Evolutionary conservation across 2,797 vertebrate genomes (phyloP), one percentile per base, ranked within the genome.

Genomic region (Borostomias antarcticus): DNA sequence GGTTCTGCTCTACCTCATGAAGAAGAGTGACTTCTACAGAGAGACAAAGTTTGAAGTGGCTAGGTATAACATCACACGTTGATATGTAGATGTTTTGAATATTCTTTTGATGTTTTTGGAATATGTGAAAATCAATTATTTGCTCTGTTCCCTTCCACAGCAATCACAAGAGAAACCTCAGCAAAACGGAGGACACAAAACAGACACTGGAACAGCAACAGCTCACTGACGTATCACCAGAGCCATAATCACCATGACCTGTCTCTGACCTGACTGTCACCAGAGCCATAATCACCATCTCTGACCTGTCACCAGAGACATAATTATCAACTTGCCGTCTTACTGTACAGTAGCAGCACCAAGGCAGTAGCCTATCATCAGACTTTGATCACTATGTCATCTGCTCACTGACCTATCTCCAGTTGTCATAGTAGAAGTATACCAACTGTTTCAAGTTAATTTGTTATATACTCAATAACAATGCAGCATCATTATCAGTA

Each of bases 1-100:
- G 81, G 90, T 96, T 25, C 92, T 98, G 63, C 87, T 97, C 9
- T 93, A 95, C 70, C 65, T 96, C 29, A 93, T 94, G 75, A 95
- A 94, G 80, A 93, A 94, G 72, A 94, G 93, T 17, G 81, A 91
- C 23, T 89, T 93, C 40, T 96, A 96, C 78, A 81, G 93, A 21
- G 81, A 93, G 68, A 93, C 91, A 75, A 98, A 96, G 76, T 96
- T 93, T 2, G 95, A 97, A 83, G 85, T 84, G 85, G 83, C 80
- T 17, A 92, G 88, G 94, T 95, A 86, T 68, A 91, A 11, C 10
- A 30, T 56, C 21, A 15, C 9, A 8, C 9, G 7, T 32, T 48
- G 21, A 29, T 37, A 26, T 25, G 25, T 28, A 53, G 29, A 33
- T 50, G 5, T 13, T 43, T 63, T 5, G 19, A 33, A 29, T 54